Percentiles rank a stretch among this genome's conserved stretches.
These are phyloP conservation scores for Pardalotus punctatus DNA, from an alignment of 2,113 vertebrate species.

Conservation along the genomic window DNA sequence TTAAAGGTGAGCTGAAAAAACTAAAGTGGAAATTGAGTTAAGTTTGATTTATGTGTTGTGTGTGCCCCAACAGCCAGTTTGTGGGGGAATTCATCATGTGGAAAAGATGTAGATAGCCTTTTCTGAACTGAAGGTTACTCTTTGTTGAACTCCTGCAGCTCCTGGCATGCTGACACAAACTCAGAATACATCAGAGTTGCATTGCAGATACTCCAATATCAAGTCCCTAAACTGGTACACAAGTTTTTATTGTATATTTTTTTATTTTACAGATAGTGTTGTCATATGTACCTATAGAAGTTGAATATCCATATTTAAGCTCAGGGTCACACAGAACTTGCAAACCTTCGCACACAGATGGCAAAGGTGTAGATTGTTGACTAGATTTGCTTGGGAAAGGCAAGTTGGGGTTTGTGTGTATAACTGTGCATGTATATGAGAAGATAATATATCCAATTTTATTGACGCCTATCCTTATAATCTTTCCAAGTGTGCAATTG, in stretches of 20 bases:
- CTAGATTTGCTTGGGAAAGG: neutral
- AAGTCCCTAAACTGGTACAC: neutral
- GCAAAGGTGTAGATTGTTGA: neutral
- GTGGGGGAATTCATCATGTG: neutral
- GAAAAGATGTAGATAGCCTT: neutral
- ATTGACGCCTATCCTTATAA: neutral
- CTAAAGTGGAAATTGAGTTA: neutral
- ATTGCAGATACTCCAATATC: neutral
- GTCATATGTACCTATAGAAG: neutral
- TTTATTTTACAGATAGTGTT: neutral
- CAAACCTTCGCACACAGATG: neutral
- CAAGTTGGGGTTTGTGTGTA: neutral
- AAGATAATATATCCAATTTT: neutral
- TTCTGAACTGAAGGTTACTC: neutral
- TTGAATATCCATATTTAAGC: neutral
- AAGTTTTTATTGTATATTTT: neutral
- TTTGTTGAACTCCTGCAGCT: neutral
- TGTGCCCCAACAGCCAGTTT: neutral
- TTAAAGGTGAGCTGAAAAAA: slow-evolving; percentile 24
- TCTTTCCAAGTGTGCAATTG: neutral
- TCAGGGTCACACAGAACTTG: neutral
- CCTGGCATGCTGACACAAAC: neutral
- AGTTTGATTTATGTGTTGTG: slow-evolving; percentile 6
- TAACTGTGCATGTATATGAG: neutral
- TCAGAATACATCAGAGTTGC: neutral